Evolutionary conservation across 1,140 invertebrate species (phyloP).

Genomic region (Orius laevigatus): DNA sequence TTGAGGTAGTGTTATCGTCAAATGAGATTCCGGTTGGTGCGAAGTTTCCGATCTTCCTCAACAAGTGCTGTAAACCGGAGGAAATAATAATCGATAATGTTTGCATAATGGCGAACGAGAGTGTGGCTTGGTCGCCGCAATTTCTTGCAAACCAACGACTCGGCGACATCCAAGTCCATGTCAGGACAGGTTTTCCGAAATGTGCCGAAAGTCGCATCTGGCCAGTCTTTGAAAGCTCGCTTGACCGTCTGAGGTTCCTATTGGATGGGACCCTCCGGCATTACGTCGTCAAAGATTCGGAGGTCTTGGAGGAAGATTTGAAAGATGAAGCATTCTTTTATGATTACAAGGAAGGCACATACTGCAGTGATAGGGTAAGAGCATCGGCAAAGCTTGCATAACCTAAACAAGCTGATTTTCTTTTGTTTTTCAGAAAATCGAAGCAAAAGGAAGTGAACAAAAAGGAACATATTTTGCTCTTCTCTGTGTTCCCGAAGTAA

Average conservation of each 20-base stretch:
- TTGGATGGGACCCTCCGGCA: constrained; percentile 51
- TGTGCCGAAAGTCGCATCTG: constrained; percentile 51
- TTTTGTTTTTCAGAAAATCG: constrained; percentile 10
- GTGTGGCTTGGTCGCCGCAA: constrained; percentile 36
- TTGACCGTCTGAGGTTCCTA: constrained; percentile 45
- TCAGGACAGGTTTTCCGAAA: constrained; percentile 45
- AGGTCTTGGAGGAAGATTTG: constrained; percentile 28
- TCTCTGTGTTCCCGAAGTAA: constrained; percentile 52
- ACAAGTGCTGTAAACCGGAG: constrained; percentile 59
- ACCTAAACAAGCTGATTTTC: not conserved
- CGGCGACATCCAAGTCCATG: constrained; percentile 25
- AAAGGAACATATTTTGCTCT: constrained; percentile 39
- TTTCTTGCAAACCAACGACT: constrained; percentile 31
- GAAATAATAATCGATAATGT: constrained; percentile 48
- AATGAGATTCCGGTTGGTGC: too few relatives aligned
- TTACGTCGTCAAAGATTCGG: constrained; percentile 32
- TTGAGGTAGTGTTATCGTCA: too few relatives aligned
- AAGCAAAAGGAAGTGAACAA: constrained; percentile 22
- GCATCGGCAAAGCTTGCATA: not conserved
- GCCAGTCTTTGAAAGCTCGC: constrained; percentile 46
- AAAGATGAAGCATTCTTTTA: constrained; percentile 37
- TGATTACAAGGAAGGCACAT: constrained; percentile 54
- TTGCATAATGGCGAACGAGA: constrained; percentile 40
- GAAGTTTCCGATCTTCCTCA: constrained; percentile 27
- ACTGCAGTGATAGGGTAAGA: constrained; percentile 58